These are phyloP conservation scores for Clanis bilineata DNA, from an alignment of 2,888 invertebrate genomes.

Conservation along the genomic window DNA sequence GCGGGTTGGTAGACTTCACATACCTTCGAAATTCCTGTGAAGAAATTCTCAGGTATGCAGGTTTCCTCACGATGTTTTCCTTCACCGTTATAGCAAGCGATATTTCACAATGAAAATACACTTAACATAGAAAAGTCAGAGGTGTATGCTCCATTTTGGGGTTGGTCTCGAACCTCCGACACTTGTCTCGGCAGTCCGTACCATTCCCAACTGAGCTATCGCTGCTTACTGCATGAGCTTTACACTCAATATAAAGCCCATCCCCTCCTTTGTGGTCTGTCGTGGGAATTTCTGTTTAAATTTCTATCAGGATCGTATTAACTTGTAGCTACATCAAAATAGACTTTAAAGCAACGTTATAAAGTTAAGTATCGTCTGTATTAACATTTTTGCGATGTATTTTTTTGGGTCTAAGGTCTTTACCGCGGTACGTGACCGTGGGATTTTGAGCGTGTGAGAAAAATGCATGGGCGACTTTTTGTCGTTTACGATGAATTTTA, in stretches of 20 bases:
- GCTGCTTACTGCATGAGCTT: no score
- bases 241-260: neutral
- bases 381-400: neutral
- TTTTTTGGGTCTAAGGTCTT: constrained; percentile 3
- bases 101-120: no score
- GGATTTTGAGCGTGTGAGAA: constrained; percentile 40
- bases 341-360: neutral
- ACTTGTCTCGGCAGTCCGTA: no score
- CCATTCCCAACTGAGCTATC: no score
- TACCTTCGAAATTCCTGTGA: no score
- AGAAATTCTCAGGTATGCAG: no score
- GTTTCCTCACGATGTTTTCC: no score
- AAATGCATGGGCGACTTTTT: constrained; percentile 31
- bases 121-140: no score
- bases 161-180: no score
- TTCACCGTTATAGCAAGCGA: no score
- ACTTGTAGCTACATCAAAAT: neutral
- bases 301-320: neutral
- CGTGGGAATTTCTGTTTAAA: constrained; percentile 7
- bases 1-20: no score
- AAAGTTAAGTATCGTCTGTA: neutral
- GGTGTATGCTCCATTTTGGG: no score
- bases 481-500: neutral
- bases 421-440: constrained; percentile 31
- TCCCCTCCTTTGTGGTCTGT: neutral